These are phyloP conservation scores for Muraenolepis orangiensis DNA, from an alignment of 2,797 vertebrate genomes.

Conservation along the genomic window DNA sequence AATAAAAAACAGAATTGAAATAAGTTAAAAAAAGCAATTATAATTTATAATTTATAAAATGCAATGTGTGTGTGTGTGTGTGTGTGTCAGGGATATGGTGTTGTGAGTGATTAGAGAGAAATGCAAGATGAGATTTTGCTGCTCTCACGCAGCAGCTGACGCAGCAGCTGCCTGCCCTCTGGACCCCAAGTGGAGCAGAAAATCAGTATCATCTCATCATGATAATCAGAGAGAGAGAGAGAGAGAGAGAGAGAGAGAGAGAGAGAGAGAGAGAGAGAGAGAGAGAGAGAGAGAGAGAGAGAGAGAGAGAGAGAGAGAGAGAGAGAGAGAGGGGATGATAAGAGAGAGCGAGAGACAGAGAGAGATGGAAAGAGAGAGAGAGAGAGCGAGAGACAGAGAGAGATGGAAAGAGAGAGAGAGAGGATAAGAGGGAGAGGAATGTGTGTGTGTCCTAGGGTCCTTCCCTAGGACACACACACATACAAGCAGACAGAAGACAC, in stretches of 20 bases:
- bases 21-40: too few species aligned
- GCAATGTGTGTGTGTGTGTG: neutral
- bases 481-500: neutral
- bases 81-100: conserved; percentile 45
- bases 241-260: conserved; percentile 12
- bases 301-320: neutral
- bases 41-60: too few species aligned
- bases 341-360: conserved; percentile 28
- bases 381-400: too few species aligned
- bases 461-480: neutral
- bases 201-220: conserved; percentile 73
- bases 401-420: too few species aligned
- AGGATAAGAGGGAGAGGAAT: neutral
- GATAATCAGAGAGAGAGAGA: conserved; percentile 61
- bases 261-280: conserved; percentile 19
- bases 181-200: conserved; percentile 72
- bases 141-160: conserved; percentile 52
- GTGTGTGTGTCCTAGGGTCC: too few species aligned
- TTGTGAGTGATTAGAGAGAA: conserved; percentile 63
- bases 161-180: conserved; percentile 66
- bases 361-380: conserved; percentile 31
- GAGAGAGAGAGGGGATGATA: neutral
- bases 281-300: conserved; percentile 3
- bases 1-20: too few species aligned
- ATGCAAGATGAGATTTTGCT: conserved; percentile 22